Conservation (phyloP, 2,888 invertebrate species). For the Actias luna region DNA sequence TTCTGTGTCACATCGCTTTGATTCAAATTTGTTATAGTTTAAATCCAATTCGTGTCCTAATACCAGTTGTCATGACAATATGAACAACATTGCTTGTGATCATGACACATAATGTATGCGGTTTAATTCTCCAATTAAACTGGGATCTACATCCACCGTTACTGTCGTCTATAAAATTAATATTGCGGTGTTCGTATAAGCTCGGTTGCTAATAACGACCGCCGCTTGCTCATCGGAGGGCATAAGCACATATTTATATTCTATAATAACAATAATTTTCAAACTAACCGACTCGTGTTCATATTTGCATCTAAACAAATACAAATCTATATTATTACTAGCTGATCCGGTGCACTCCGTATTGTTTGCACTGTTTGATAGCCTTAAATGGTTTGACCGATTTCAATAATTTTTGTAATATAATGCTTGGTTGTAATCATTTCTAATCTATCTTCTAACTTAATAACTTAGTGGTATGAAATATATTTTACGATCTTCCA, state of each 20-base stretch:
- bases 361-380: too few relatives aligned
- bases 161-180: constrained; percentile 8
- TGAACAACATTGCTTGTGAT: not conserved
- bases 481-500: too few relatives aligned
- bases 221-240: not conserved
- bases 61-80: not conserved
- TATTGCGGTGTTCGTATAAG: constrained; percentile 8
- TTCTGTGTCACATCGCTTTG: too few relatives aligned
- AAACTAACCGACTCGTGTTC: not conserved
- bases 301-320: not conserved
- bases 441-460: too few relatives aligned
- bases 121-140: constrained; percentile 7
- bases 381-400: too few relatives aligned
- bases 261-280: not conserved
- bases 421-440: too few relatives aligned
- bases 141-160: constrained; percentile 1
- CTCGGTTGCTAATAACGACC: constrained; percentile 2
- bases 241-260: not conserved
- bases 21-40: not conserved
- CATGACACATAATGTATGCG: not conserved
- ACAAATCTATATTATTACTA: too few relatives aligned
- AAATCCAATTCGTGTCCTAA: not conserved
- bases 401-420: too few relatives aligned
- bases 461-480: too few relatives aligned
- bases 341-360: too few relatives aligned